Base-by-base conservation (phyloP, 2,113 vertebrate species). In the Grantiella picta region DNA sequence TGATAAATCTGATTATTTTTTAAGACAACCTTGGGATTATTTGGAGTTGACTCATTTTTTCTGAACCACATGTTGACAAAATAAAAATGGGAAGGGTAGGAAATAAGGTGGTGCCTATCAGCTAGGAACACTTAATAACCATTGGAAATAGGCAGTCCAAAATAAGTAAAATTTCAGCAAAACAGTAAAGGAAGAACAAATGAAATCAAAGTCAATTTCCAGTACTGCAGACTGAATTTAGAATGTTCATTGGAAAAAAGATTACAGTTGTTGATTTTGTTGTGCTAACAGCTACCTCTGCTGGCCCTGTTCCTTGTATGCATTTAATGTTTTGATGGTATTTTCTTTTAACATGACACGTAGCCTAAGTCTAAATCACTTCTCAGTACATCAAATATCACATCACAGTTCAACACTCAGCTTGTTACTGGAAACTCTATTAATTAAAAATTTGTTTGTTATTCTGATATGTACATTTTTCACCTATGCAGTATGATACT, bases 201-300 rank as follows among this genome's bases (percentile, higher is more conserved):
- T 45, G 3, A 49, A 61, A 82, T 35, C 10, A 21, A 59, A 65
- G 16, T 50, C 24, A 44, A 63, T 70, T 82, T 54, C 35, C 17
- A 72, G 0, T 77, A 50, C 8, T 77, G 50, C 17, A 69, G 66
- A 47, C 25, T 36, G 35, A 69, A 35, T 64, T 50, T 20, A 69
- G 36, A 79, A 65, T 31, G 11, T 22, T 52, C 6, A 33, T 3
- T 35, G 8, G 5, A 52, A 53, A 61, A 52, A 45, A 45, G 4
- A 5, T 3, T 47, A 9, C 10, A 49, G n/a, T 57, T 82, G 28
- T 61, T 60, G 49, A 53, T 45, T 90, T 65, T 94, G 16, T 56
- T 89, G 53, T 92, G 57, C 36, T 61, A 88, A 94, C 73, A 97
- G 90, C 84, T 92, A 60, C 88, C 81, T 95, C 96, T 97, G 68